Evolutionary conservation across 1,140 invertebrate genomes (phyloP).

Genomic region (Batillaria attramentaria): DNA sequence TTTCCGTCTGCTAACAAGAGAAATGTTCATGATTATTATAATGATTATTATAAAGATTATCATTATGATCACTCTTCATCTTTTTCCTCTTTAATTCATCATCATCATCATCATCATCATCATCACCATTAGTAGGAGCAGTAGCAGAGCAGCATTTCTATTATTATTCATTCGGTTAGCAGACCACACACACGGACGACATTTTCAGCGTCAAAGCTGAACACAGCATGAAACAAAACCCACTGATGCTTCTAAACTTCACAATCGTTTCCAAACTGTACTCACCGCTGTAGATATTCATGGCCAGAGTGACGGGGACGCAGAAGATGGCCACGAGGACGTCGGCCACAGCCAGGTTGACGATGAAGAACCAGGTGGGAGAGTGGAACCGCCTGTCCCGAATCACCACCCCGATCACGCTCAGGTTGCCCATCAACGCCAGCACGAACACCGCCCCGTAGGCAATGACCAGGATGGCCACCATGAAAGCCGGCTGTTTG

Average conservation of each 20-base stretch:
- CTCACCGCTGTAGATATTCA: conserved; percentile 58
- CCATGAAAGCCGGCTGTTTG: conserved; percentile 52
- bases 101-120: too few species aligned
- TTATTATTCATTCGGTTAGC: not conserved
- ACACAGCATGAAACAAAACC: not conserved
- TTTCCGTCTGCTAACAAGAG: too few species aligned
- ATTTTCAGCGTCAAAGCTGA: not conserved
- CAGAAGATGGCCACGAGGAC: conserved; percentile 92
- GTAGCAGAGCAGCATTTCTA: not conserved
- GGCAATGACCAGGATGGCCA: conserved; percentile 59
- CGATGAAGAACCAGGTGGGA: conserved; percentile 94
- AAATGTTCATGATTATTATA: too few species aligned
- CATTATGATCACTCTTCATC: too few species aligned
- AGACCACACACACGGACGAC: not conserved
- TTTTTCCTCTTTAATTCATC: too few species aligned
- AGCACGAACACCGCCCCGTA: conserved; percentile 79
- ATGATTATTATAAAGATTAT: too few species aligned
- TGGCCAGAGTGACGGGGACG: conserved; percentile 85
- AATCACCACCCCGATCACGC: conserved; percentile 90
- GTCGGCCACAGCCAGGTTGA: conserved; percentile 92
- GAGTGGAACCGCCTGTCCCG: conserved; percentile 88
- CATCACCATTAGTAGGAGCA: too few species aligned
- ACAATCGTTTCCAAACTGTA: too few species aligned
- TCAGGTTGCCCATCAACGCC: conserved; percentile 86
- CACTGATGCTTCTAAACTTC: too few species aligned